phyloP scores from a whole-genome alignment of 2,797 vertebrate species.

The Capromys pilorides region DNA sequence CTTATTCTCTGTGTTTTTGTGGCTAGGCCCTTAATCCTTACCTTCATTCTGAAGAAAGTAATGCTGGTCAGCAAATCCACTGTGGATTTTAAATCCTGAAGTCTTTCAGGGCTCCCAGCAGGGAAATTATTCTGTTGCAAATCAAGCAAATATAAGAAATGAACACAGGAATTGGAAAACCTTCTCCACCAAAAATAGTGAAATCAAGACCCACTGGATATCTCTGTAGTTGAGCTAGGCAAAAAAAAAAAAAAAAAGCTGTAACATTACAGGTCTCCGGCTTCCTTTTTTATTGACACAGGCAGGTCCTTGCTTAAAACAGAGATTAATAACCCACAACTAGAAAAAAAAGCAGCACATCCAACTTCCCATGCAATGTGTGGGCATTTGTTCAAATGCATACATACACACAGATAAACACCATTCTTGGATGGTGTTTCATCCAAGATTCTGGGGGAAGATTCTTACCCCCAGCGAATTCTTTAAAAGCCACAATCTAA shows the following conservation, averaged over 20 bases:
- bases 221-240: slow-evolving; percentile 4
- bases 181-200: slow-evolving; percentile 77
- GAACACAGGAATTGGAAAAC: slow-evolving; percentile 74
- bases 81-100: slow-evolving; percentile 98
- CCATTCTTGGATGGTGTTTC: slow-evolving; percentile 57
- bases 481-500: slow-evolving; percentile 60
- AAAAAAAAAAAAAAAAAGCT: slow-evolving; percentile 59
- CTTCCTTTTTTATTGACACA: slow-evolving; percentile 23
- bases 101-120: slow-evolving; percentile 94
- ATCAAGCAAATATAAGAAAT: slow-evolving; percentile 78
- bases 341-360: slow-evolving; percentile 6
- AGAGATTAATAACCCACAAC: slow-evolving; percentile 45
- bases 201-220: slow-evolving; percentile 74
- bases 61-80: slow-evolving; percentile 99
- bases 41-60: slow-evolving; percentile 99
- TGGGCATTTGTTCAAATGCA: slow-evolving; percentile 53
- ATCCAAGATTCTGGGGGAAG: too few species aligned
- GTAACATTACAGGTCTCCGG: not conserved
- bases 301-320: slow-evolving; percentile 20
- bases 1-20: not conserved
- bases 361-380: slow-evolving; percentile 27
- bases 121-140: slow-evolving; percentile 96
- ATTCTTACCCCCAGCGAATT: slow-evolving; percentile 55
- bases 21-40: slow-evolving; percentile 77
- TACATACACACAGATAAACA: not conserved